Evolutionary conservation across 1,140 invertebrate genomes (phyloP).

Genomic region (Ditylenchus dipsaci): DNA sequence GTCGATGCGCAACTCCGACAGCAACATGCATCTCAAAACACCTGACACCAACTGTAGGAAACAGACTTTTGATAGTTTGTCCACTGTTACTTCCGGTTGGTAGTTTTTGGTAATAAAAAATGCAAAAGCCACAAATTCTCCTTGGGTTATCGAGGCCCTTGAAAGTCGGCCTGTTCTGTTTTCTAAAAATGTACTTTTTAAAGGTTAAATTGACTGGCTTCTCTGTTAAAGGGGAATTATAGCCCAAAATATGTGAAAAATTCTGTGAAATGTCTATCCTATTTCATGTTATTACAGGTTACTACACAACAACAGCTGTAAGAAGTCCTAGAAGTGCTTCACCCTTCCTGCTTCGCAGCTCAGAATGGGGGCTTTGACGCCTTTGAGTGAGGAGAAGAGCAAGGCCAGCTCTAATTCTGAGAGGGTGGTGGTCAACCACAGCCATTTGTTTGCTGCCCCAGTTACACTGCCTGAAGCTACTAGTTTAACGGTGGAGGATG

Average conservation of each 20-base stretch:
- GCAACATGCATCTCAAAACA: background rate
- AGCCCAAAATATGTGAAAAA: background rate
- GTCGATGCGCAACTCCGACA: background rate
- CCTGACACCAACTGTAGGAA: background rate
- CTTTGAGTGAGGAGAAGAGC: conserved; percentile 10
- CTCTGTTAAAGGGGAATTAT: background rate
- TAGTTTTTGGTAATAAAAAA: conserved; percentile 7
- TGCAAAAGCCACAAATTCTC: too few species aligned
- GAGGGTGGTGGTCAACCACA: conserved; percentile 5
- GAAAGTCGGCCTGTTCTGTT: too few species aligned
- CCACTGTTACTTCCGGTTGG: conserved; percentile 20
- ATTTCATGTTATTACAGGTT: background rate
- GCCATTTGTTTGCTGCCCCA: background rate
- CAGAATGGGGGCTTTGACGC: background rate
- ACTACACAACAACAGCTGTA: conserved; percentile 3
- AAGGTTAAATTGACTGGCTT: background rate
- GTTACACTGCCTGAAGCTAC: too few species aligned
- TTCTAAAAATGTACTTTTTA: too few species aligned
- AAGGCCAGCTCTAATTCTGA: background rate
- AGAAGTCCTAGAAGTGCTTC: conserved; percentile 7
- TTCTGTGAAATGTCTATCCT: too few species aligned
- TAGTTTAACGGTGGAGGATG: too few species aligned
- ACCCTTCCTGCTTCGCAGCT: conserved; percentile 7
- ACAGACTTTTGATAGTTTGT: conserved; percentile 17
- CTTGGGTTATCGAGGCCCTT: too few species aligned